Conservation (phyloP, 2,888 invertebrate species). For the Chaetogeoica ovagalla region DNA sequence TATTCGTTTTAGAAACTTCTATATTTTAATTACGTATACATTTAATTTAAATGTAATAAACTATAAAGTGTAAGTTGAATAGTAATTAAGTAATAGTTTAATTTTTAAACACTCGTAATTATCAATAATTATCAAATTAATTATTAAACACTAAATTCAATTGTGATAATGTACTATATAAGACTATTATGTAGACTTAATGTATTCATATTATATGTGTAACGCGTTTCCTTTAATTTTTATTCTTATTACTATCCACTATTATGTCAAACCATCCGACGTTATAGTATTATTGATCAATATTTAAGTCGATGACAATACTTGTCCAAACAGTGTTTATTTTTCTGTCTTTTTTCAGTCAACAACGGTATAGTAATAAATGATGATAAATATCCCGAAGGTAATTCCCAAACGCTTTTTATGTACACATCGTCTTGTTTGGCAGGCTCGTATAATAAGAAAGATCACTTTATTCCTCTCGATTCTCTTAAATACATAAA, state of each 20-base stretch:
- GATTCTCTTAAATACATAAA: constrained; percentile 31
- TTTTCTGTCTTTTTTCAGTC: constrained; percentile 30
- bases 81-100: too few species aligned
- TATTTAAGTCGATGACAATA: constrained; percentile 26
- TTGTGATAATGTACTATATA: too few species aligned
- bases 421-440: constrained; percentile 31
- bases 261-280: not conserved
- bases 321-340: constrained; percentile 19
- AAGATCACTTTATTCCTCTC: constrained; percentile 3
- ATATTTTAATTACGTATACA: too few species aligned
- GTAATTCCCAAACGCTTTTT: constrained; percentile 38
- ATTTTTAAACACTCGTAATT: too few species aligned
- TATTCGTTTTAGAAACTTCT: too few species aligned
- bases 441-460: constrained; percentile 25
- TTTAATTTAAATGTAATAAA: too few species aligned
- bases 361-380: constrained; percentile 48
- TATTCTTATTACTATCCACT: not conserved
- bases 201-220: too few species aligned
- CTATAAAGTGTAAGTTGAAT: too few species aligned
- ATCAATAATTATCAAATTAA: too few species aligned
- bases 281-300: constrained; percentile 24
- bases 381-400: constrained; percentile 44
- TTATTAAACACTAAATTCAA: too few species aligned
- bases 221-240: too few species aligned
- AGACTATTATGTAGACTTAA: too few species aligned